A percentile compares a stretch with the other conserved stretches of the same genome.
Conservation (phyloP, 2,888 invertebrate genomes). For the Rotaria magnacalcarata region DNA sequence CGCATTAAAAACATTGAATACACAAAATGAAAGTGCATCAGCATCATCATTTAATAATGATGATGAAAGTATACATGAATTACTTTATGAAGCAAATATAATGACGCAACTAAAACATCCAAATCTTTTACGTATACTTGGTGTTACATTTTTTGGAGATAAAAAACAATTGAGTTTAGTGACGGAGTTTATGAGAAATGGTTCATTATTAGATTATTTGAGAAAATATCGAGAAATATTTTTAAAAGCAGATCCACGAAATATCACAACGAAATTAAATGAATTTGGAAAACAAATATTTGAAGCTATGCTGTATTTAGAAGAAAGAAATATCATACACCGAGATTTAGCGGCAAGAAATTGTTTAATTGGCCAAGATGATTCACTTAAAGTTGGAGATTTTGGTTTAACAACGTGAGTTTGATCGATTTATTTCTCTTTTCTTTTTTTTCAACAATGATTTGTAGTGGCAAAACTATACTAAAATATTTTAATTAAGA, state of each 20-base stretch:
- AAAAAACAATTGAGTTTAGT: slow-evolving; percentile 50
- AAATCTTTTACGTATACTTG: slow-evolving; percentile 3
- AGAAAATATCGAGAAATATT: slow-evolving; percentile 91
- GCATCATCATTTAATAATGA: not conserved
- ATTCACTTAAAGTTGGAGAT: slow-evolving; percentile 60
- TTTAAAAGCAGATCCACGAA: slow-evolving; percentile 89
- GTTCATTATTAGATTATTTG: slow-evolving; percentile 92
- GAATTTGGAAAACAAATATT: slow-evolving; percentile 76
- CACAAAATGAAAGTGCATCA: not conserved
- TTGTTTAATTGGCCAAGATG: slow-evolving; percentile 77
- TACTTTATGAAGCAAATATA: not conserved
- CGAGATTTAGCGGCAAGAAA: slow-evolving; percentile 96
- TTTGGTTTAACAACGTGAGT: slow-evolving; percentile 68
- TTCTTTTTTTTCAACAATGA: too few species aligned
- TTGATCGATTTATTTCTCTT: too few species aligned
- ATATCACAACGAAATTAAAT: slow-evolving; percentile 72
- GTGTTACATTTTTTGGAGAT: not conserved
- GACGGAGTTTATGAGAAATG: slow-evolving; percentile 77
- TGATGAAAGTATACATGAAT: not conserved
- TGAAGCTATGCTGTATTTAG: slow-evolving; percentile 96
- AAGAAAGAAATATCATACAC: slow-evolving; percentile 86
- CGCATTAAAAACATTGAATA: not conserved
- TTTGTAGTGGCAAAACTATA: too few species aligned
- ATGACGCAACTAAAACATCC: not conserved
- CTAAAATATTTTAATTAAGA: not conserved